phyloP scores from a whole-genome alignment of 1,140 invertebrate genomes.

The Diorhabda elongata region DNA sequence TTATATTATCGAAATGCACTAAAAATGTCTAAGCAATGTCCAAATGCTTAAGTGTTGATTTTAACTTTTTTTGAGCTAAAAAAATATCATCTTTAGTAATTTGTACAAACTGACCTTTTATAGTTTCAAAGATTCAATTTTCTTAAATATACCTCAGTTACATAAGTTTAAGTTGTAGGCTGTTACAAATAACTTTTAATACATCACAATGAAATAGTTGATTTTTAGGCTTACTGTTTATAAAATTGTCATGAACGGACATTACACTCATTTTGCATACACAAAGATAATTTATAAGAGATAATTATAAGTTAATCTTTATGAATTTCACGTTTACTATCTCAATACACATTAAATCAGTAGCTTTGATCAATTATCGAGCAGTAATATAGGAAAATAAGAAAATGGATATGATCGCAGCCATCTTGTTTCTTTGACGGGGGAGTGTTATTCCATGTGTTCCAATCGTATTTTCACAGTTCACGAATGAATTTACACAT shows the following conservation, averaged over 20 bases:
- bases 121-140: too few relatives aligned
- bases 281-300: not conserved
- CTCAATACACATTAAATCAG: not conserved
- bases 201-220: too few relatives aligned
- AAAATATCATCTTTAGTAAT: too few relatives aligned
- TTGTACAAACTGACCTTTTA: too few relatives aligned
- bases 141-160: too few relatives aligned
- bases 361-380: conserved; percentile 6
- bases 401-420: conserved; percentile 45
- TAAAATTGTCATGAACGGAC: not conserved
- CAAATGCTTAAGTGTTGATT: too few relatives aligned
- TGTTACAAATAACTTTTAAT: too few relatives aligned
- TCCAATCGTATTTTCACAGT: conserved; percentile 35
- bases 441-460: conserved; percentile 49
- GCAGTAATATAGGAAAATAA: conserved; percentile 25
- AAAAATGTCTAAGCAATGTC: too few relatives aligned
- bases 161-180: too few relatives aligned
- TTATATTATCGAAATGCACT: too few relatives aligned
- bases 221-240: not conserved
- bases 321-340: not conserved
- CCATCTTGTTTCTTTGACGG: conserved; percentile 48
- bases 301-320: not conserved
- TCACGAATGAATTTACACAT: not conserved
- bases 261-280: not conserved
- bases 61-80: too few relatives aligned